Evolutionary conservation across 2,888 invertebrate genomes (phyloP), one percentile per base, ranked within the genome.

Genomic region (Dryocosmus kuriphilus): DNA sequence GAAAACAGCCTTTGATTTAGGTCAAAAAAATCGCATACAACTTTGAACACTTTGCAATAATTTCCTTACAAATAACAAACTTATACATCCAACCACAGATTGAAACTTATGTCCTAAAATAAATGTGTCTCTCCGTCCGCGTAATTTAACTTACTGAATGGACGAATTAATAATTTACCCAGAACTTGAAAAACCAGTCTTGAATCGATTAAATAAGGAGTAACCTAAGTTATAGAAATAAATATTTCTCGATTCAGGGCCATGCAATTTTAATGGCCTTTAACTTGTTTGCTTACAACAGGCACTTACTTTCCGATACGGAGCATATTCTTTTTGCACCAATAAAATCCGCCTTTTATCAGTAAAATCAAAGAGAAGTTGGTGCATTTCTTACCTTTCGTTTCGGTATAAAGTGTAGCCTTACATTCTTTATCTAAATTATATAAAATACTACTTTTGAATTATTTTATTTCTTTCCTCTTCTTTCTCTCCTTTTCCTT

Each of bases 201-300:
- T 27, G 67, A 71, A 71, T 11, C 51, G n/a, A 71, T 71, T 51
- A 71, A 71, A 71, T 71, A 71, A 51, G 46, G 30, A 71, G 46
- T 71, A 46, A 30, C 30, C n/a, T 46, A 71, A 71, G 67, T n/a
- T n/a, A n/a, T 71, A 51, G 67, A 51, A 71, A 71, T 71, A 51
- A 51, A 51, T 51, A 71, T 71, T 71, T 71, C 67, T 71, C 67
- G 46, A 32, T 71, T 46, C 67, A 51, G 30, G 46, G 30, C 14
- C 46, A 71, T 71, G n/a, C 30, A 51, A 71, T 71, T 51, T 51
- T 30, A 71, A 46, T 46, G 11, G 30, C 46, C 30, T 46, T 71
- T 30, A 71, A 71, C 67, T 71, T 71, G 67, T 71, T 71, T 71
- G 46, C 67, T 71, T 46, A 30, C 46, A 67, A 67, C 57, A 57